Percentiles rank a stretch among this genome's conserved stretches.
Evolutionary conservation across 2,113 vertebrate species (phyloP).

Genomic region (Gorsachius goisagi): DNA sequence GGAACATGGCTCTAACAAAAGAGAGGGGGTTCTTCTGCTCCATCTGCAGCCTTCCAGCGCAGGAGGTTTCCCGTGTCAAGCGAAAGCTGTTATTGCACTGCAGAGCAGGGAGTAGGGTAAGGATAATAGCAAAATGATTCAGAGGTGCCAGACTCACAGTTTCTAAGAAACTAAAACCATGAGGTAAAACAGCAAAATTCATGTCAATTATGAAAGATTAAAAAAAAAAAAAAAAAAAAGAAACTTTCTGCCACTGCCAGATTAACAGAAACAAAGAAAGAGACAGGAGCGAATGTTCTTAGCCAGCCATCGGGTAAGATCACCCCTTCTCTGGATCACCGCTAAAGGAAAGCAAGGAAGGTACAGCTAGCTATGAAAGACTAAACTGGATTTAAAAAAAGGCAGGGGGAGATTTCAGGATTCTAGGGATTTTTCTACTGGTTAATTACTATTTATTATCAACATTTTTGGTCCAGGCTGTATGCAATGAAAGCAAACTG

Average conservation of each 20-base stretch:
- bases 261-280: not conserved
- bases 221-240: not conserved
- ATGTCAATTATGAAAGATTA: not conserved
- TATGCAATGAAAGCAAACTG: not conserved
- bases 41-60: conserved; percentile 57
- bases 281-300: not conserved
- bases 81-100: conserved; percentile 60
- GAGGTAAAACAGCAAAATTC: conserved; percentile 35
- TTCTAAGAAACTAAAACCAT: conserved; percentile 43
- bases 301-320: not conserved
- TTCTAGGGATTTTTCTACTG: not conserved
- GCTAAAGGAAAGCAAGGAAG: not conserved
- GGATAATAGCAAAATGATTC: conserved; percentile 60
- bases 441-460: not conserved
- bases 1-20: conserved; percentile 44
- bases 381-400: not conserved
- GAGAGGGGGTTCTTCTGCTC: conserved; percentile 47
- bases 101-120: conserved; percentile 37
- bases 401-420: not conserved
- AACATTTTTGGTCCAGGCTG: not conserved
- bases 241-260: not conserved
- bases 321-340: not conserved
- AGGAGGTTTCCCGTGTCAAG: conserved; percentile 57
- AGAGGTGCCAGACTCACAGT: conserved; percentile 57
- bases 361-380: not conserved